Evolutionary conservation across 2,113 vertebrate genomes (phyloP), one percentile per base, ranked within the genome.

Genomic region (Cyanoramphus novaezelandiae): DNA sequence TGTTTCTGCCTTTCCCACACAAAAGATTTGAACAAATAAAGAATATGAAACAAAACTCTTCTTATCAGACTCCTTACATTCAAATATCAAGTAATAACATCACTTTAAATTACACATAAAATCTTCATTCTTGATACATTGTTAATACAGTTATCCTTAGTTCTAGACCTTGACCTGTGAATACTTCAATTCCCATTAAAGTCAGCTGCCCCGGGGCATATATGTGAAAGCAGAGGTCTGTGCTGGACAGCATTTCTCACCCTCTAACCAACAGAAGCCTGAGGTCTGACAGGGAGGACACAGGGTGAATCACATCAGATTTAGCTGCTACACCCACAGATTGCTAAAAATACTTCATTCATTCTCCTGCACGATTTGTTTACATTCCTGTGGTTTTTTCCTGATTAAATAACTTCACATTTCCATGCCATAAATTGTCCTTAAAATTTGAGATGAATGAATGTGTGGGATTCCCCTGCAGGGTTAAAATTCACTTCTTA

Each of bases 321-420:
- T 57, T 19, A 28, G 23, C 52, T 15, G 49, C 82, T 65, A 14
- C 96, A 3, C 93, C 93, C 88, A 50, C 47, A 11, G n/a, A 62
- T 25, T 21, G 10, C 89, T 23, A 49, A 69, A 92, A 94, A 76
- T 46, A 52, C 53, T 55, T 55, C 3, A 7, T 37, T 31, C 37
- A 2, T 75, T 65, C 79, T 35, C 64, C 55, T 11, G 24, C 60
- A 7, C 4, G 14, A 8, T 60, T 18, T 88, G 77, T 86, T 94
- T 68, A 31, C 92, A 52, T 96, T 96, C 92, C 87, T 95, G 95
- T 3, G 93, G 86, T 71, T 92, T 10, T 6, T 1, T 74, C 60
- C 80, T 4, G 59, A 60, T 82, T 39, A 33, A 86, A 77, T 18
- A 46, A 46, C 23, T 59, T 69, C n/a, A 13, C 39, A 7, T 69